Evolutionary conservation across 2,888 invertebrate species (phyloP).

Genomic region (Aporophyla lueneburgensis): DNA sequence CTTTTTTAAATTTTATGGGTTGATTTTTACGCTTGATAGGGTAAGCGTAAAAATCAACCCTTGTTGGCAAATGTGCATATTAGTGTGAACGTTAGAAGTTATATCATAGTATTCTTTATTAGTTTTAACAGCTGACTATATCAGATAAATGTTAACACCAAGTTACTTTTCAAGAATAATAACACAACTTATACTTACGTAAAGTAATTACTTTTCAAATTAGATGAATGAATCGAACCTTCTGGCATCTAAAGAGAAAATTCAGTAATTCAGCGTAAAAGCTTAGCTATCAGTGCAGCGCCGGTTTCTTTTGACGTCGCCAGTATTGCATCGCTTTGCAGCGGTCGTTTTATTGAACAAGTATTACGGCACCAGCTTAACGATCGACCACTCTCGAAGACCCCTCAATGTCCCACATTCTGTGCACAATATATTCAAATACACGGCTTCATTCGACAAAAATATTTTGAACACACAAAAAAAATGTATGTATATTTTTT

Average conservation of each 20-base stretch:
- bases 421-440: slow-evolving; percentile 46
- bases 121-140: slow-evolving; percentile 22
- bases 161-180: not conserved
- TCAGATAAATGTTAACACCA: not conserved
- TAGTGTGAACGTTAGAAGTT: slow-evolving; percentile 3
- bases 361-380: slow-evolving; percentile 54
- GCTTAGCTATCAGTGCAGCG: slow-evolving; percentile 54
- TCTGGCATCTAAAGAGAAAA: slow-evolving; percentile 26
- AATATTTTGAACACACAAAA: slow-evolving; percentile 42
- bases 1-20: slow-evolving; percentile 47
- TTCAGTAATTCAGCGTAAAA: slow-evolving; percentile 55
- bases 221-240: slow-evolving; percentile 23
- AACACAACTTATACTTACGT: slow-evolving; percentile 4
- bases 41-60: too few species aligned
- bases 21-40: slow-evolving; percentile 15
- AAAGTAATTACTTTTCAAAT: slow-evolving; percentile 39
- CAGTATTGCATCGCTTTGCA: slow-evolving; percentile 54
- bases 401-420: slow-evolving; percentile 32
- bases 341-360: slow-evolving; percentile 62
- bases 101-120: slow-evolving; percentile 19
- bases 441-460: slow-evolving; percentile 38
- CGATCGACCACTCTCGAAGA: slow-evolving; percentile 57
- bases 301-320: slow-evolving; percentile 56
- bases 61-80: slow-evolving; percentile 19
- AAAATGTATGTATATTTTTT: slow-evolving; percentile 40